Evolutionary conservation across 2,797 vertebrate genomes (phyloP).

Genomic region (Ceryle rudis): DNA sequence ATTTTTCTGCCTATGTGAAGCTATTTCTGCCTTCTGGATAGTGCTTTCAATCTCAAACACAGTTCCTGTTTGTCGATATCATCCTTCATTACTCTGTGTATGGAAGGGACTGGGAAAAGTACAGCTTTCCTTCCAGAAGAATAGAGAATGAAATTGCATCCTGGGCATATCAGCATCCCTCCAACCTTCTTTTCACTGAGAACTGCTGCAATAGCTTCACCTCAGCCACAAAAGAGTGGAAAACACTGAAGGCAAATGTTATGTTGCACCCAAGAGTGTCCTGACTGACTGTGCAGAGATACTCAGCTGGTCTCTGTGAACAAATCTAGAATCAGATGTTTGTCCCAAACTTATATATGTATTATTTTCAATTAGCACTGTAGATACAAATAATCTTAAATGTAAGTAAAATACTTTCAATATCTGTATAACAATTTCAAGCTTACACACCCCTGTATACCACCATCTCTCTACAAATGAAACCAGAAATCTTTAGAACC

Average conservation of each 20-base stretch:
- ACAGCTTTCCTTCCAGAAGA: background rate
- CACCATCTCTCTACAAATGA: background rate
- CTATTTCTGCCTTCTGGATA: background rate
- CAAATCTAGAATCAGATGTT: background rate
- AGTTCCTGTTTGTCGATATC: background rate
- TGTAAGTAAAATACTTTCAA: background rate
- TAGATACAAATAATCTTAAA: background rate
- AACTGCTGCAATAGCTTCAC: background rate
- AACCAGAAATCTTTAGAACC: background rate
- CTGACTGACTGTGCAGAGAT: background rate
- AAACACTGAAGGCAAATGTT: background rate
- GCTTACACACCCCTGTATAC: rapidly evolving
- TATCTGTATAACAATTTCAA: background rate
- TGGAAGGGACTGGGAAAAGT: background rate
- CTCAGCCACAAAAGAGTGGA: background rate
- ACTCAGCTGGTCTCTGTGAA: background rate
- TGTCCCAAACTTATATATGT: background rate
- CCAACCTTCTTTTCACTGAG: background rate
- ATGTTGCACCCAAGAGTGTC: background rate
- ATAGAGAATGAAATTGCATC: background rate
- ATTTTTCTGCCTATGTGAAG: background rate
- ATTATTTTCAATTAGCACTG: background rate
- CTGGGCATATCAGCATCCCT: background rate
- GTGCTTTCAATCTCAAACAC: background rate
- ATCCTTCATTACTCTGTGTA: background rate